Percentiles rank a stretch among this genome's conserved stretches.
These are phyloP conservation scores for Mayetiola destructor DNA, from an alignment of 2,888 invertebrate species.

Conservation along the genomic window DNA sequence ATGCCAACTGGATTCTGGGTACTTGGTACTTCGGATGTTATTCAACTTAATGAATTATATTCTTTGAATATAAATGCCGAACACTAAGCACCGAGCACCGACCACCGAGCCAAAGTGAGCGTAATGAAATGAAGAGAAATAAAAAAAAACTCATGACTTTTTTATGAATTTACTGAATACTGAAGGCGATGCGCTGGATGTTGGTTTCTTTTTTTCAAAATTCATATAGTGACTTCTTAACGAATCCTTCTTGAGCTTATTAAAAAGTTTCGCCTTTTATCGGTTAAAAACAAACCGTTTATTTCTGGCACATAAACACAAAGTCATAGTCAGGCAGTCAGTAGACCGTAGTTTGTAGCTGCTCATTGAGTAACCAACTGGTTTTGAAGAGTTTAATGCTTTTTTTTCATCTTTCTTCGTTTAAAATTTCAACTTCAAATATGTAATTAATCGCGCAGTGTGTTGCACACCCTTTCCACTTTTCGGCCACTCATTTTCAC, in stretches of 20 bases:
- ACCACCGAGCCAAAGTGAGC: not conserved
- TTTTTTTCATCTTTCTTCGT: not conserved
- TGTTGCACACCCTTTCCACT: not conserved
- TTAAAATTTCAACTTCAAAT: not conserved
- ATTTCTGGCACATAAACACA: not conserved
- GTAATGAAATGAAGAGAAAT: conserved; percentile 10
- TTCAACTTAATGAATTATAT: conserved; percentile 8
- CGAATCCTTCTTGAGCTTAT: conserved; percentile 3
- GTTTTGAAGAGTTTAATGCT: not conserved
- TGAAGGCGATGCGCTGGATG: not conserved
- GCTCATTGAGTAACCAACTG: too few species aligned
- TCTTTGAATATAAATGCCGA: not conserved
- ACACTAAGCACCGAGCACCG: not conserved
- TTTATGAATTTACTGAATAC: not conserved
- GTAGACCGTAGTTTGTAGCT: too few species aligned
- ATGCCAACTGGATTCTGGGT: too few species aligned
- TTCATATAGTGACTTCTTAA: not conserved
- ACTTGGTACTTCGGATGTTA: too few species aligned
- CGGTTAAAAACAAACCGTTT: not conserved
- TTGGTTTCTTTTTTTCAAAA: not conserved
- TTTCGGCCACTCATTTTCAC: not conserved
- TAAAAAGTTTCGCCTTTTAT: not conserved
- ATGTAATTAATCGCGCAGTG: not conserved
- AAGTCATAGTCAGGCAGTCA: too few species aligned
- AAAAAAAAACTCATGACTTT: conserved; percentile 8